Evolutionary conservation across 2,888 invertebrate species (phyloP).

Genomic region (Eupithecia abbreviata): DNA sequence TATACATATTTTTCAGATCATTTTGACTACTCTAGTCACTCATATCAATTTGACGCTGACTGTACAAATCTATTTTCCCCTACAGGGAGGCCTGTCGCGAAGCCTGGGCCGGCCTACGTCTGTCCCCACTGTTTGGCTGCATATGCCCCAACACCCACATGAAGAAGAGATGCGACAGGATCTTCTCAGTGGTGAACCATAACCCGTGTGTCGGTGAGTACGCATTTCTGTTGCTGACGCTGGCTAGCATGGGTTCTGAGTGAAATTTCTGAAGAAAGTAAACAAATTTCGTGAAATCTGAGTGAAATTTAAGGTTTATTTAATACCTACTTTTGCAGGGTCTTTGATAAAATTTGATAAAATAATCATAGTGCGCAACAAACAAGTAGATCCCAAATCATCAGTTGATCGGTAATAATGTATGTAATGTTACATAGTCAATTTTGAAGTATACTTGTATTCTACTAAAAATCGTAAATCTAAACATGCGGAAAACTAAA

Average conservation of each 20-base stretch:
- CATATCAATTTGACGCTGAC: too few relatives aligned
- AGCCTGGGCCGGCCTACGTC: constrained; percentile 93
- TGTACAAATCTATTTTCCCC: constrained; percentile 35
- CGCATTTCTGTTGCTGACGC: constrained; percentile 49
- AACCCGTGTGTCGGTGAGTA: constrained; percentile 97
- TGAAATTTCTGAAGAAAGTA: constrained; percentile 50
- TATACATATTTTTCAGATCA: too few relatives aligned
- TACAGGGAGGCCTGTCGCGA: constrained; percentile 92
- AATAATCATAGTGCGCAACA: background rate
- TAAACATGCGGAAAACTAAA: background rate
- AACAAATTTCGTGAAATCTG: background rate
- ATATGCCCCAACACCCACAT: constrained; percentile 95
- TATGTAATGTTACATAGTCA: background rate
- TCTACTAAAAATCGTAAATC: background rate
- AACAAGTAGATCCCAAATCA: background rate
- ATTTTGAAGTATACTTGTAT: background rate
- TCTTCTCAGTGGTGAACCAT: constrained; percentile 95
- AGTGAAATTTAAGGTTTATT: background rate
- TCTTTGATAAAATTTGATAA: background rate
- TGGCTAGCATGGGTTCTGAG: constrained; percentile 61
- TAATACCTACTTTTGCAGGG: background rate
- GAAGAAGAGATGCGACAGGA: constrained; percentile 93
- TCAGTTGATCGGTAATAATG: background rate
- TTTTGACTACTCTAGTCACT: too few relatives aligned
- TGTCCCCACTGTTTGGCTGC: constrained; percentile 96